These are phyloP conservation scores for Acleris holmiana DNA, from an alignment of 2,888 invertebrate species.

Conservation along the genomic window DNA sequence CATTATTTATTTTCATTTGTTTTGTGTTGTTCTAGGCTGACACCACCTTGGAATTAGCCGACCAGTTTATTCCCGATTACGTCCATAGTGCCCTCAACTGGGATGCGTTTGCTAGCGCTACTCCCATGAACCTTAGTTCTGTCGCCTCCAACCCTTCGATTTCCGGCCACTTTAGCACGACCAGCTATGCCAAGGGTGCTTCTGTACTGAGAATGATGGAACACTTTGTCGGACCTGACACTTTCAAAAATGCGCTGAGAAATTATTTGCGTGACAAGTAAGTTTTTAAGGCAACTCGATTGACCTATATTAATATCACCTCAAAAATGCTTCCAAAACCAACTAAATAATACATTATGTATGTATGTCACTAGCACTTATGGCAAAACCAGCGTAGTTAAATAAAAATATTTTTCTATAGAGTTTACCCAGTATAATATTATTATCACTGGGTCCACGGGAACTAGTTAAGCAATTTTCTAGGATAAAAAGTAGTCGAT, in stretches of 20 bases:
- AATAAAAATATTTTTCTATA: too few relatives aligned
- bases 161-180: conserved; percentile 85
- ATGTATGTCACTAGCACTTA: too few relatives aligned
- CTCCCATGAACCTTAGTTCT: conserved; percentile 78
- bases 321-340: too few relatives aligned
- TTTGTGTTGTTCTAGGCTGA: conserved; percentile 58
- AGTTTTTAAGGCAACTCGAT: conserved; percentile 45
- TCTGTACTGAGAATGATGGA: conserved; percentile 87
- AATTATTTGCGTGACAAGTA: conserved; percentile 84
- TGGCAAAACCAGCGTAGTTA: too few relatives aligned
- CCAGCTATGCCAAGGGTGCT: conserved; percentile 89
- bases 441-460: too few relatives aligned
- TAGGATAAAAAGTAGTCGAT: too few relatives aligned
- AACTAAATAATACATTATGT: too few relatives aligned
- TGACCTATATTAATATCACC: too few relatives aligned
- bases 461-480: too few relatives aligned
- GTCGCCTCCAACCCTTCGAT: conserved; percentile 83
- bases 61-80: conserved; percentile 88
- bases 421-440: too few relatives aligned
- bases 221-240: conserved; percentile 82
- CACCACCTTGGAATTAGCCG: conserved; percentile 62
- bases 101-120: conserved; percentile 78
- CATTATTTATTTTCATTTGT: background rate
- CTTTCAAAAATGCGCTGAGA: conserved; percentile 83
- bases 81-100: conserved; percentile 86